Percentiles rank a stretch among this genome's conserved stretches.
Evolutionary conservation across 2,888 invertebrate species (phyloP).

Genomic region (Lepidonotus clava): DNA sequence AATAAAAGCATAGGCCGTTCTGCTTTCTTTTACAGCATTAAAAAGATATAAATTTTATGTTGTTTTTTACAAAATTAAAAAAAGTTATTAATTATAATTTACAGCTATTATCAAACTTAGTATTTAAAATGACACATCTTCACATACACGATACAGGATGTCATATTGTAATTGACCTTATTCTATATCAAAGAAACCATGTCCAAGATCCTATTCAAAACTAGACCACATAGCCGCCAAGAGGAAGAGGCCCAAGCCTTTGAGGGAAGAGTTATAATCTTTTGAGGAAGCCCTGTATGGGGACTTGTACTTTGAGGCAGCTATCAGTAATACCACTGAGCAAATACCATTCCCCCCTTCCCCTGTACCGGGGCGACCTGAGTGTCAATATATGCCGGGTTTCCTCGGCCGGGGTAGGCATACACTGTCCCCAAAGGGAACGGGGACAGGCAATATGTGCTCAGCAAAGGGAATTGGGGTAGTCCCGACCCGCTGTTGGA

Average conservation of each 20-base stretch:
- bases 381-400: constrained; percentile 1
- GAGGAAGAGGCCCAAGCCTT: background rate
- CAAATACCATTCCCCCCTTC: background rate
- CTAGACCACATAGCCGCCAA: background rate
- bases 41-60: no score
- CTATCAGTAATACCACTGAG: background rate
- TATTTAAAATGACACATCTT: no score
- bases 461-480: constrained; percentile 10
- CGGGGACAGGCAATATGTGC: background rate
- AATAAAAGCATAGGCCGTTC: no score
- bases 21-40: no score
- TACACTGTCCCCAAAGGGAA: background rate
- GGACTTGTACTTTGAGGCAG: background rate
- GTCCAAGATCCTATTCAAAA: no score
- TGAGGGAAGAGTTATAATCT: background rate
- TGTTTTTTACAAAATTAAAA: no score
- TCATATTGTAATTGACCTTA: no score
- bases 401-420: background rate
- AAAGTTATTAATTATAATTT: no score
- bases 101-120: no score
- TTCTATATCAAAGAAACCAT: no score
- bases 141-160: no score
- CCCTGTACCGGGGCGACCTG: background rate
- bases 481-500: background rate
- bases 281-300: background rate